phyloP scores from a whole-genome alignment of 2,797 vertebrate species.

The Rhincodon typus region DNA sequence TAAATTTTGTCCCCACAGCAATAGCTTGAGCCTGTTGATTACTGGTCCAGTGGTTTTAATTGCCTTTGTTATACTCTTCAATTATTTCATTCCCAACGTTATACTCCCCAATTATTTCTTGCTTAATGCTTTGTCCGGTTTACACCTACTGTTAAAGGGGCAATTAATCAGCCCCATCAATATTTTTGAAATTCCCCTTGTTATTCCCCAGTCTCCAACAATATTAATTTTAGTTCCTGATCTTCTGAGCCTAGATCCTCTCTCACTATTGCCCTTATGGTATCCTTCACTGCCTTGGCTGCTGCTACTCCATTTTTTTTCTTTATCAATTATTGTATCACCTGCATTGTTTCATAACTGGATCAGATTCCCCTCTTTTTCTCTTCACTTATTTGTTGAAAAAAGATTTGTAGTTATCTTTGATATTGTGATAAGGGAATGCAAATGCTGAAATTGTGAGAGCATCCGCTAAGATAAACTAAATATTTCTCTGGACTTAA shows the following conservation, averaged over 20 bases:
- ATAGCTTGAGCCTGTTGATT: too few species aligned
- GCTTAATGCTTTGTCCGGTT: too few species aligned
- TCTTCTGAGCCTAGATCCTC: background rate
- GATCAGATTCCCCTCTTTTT: background rate
- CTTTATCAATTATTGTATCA: background rate
- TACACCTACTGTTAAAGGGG: background rate
- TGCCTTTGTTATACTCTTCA: too few species aligned
- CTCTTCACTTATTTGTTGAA: background rate
- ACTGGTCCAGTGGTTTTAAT: too few species aligned
- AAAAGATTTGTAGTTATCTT: conserved; percentile 45
- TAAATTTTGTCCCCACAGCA: too few species aligned
- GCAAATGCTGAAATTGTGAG: background rate
- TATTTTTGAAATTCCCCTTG: background rate
- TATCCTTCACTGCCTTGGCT: background rate
- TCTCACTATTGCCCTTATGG: background rate
- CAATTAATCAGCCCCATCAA: background rate
- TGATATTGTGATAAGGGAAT: conserved; percentile 36
- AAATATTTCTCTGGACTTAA: background rate
- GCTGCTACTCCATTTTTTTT: background rate
- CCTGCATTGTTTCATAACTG: background rate
- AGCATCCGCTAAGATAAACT: background rate
- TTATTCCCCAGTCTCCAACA: background rate
- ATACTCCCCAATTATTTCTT: too few species aligned
- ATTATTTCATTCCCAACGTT: too few species aligned
- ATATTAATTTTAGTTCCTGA: background rate